Evolutionary conservation across 1,140 invertebrate genomes (phyloP), one percentile per base, ranked within the genome.

Genomic region (Penaeus chinensis): DNA sequence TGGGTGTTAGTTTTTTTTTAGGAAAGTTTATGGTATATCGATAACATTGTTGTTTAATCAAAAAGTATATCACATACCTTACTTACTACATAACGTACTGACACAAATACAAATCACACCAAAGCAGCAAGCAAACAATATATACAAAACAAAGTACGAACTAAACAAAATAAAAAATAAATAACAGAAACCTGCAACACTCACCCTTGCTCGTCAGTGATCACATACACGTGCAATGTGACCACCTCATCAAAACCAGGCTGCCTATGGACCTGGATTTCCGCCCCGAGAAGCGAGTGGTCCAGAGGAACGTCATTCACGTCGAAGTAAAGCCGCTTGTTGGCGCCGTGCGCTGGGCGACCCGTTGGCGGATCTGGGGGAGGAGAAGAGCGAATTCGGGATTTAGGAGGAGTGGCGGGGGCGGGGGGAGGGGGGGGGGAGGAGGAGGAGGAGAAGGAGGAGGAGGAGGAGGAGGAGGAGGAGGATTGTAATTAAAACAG

Each of bases 311-410:
- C 95, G 91, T 98, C 96, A 8, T 95, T 94, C 16, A 98, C 95
- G 92, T 98, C 96, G 92, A 99, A 99, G 96, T 96, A 98, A 22
- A 98, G 94, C 66, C 96, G 94, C 61, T 77, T 82, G 86, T 87
- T 87, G 61, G 80, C 69, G 88, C 97, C 96, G 91, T 98, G 96
- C 3, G 96, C 94, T 18, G 92, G 89, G 85, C 91, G 91, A 24
- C 91, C 88, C 19, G 90, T 89, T 0, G 91, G 84, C 0, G 87
- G 89, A 37, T 89, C 88, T 47, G 91, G 89, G 63, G 20, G 16
- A 18, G 22, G 13, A 63, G 61, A 42, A 63, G 61, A 42, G 19
- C 62, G 71, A 1, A 1, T 16, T n/a, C 20, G 8, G 60, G 27
- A 8, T 22, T 20, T 60, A 79, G 3, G 19, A 22, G 77, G 27